phyloP scores from a whole-genome alignment of 2,888 invertebrate genomes.

The Priocnemis perturbator region DNA sequence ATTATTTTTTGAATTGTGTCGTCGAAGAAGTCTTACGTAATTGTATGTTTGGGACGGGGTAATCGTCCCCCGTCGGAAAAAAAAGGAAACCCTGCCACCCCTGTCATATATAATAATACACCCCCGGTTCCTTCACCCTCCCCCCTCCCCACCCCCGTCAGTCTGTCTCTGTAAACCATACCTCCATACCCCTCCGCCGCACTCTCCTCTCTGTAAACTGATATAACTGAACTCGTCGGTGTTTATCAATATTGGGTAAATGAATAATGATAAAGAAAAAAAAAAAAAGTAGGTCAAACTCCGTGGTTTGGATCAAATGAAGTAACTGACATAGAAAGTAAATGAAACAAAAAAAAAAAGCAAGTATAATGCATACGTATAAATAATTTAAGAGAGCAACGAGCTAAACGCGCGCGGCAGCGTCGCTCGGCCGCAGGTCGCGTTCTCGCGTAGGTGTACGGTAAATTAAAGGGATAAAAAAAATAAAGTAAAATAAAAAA shows the following conservation, averaged over 20 bases:
- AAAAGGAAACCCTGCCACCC: neutral
- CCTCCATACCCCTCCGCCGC: constrained; percentile 12
- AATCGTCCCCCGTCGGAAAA: constrained; percentile 45
- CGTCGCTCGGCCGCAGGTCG: constrained; percentile 70
- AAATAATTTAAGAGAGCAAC: constrained; percentile 43
- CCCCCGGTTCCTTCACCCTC: neutral
- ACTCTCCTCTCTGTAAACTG: constrained; percentile 45
- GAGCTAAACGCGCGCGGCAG: constrained; percentile 69
- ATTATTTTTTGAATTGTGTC: constrained; percentile 72
- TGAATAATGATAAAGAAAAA: constrained; percentile 26
- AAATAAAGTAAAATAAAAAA: constrained; percentile 30
- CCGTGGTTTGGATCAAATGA: constrained; percentile 56
- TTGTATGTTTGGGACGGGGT: constrained; percentile 46
- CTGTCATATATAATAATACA: neutral
- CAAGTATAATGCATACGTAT: constrained; percentile 48
- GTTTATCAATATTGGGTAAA: constrained; percentile 64
- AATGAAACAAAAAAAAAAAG: constrained; percentile 33
- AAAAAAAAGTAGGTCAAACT: constrained; percentile 56
- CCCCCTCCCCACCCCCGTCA: too few relatives aligned
- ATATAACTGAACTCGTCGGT: constrained; percentile 61
- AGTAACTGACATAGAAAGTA: constrained; percentile 70
- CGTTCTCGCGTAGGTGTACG: constrained; percentile 68
- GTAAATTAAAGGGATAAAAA: constrained; percentile 52
- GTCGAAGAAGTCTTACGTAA: constrained; percentile 60
- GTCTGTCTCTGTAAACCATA: neutral